Percentiles rank a stretch among this genome's conserved stretches.
Evolutionary conservation across 2,888 invertebrate genomes (phyloP).

Genomic region (Eucriotettix oculatus): DNA sequence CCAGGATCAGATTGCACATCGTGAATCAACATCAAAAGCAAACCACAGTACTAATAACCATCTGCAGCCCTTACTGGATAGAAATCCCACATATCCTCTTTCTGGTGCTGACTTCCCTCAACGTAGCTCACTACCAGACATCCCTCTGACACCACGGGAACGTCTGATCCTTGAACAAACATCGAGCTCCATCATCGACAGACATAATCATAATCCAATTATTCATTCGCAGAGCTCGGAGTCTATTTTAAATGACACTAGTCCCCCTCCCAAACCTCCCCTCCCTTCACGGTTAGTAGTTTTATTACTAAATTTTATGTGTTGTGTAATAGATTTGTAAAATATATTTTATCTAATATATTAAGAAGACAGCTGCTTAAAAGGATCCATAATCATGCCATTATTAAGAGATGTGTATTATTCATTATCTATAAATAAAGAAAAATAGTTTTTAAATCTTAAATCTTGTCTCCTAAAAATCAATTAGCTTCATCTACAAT

Average conservation of each 20-base stretch:
- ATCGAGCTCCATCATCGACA: constrained; percentile 21
- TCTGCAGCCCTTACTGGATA: constrained; percentile 10
- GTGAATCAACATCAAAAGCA: constrained; percentile 26
- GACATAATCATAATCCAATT: constrained; percentile 35
- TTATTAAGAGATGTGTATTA: background rate
- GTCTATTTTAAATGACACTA: constrained; percentile 53
- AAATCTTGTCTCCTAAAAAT: background rate
- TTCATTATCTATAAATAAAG: background rate
- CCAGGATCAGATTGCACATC: constrained; percentile 60
- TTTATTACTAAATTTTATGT: background rate
- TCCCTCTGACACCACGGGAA: constrained; percentile 66
- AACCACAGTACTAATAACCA: constrained; percentile 6
- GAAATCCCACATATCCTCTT: constrained; percentile 11
- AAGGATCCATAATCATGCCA: background rate
- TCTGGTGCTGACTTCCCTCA: constrained; percentile 25
- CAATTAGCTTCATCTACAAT: too few relatives aligned
- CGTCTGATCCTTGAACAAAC: constrained; percentile 45
- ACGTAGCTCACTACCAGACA: constrained; percentile 59
- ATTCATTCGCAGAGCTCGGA: constrained; percentile 68
- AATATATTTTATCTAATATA: background rate
- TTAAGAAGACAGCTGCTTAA: background rate
- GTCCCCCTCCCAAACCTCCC: constrained; percentile 79
- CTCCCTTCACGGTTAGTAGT: constrained; percentile 51
- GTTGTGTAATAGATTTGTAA: background rate
- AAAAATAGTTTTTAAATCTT: background rate